Evolutionary conservation across 1,140 invertebrate species (phyloP).

Genomic region (Andricus grossulariae): DNA sequence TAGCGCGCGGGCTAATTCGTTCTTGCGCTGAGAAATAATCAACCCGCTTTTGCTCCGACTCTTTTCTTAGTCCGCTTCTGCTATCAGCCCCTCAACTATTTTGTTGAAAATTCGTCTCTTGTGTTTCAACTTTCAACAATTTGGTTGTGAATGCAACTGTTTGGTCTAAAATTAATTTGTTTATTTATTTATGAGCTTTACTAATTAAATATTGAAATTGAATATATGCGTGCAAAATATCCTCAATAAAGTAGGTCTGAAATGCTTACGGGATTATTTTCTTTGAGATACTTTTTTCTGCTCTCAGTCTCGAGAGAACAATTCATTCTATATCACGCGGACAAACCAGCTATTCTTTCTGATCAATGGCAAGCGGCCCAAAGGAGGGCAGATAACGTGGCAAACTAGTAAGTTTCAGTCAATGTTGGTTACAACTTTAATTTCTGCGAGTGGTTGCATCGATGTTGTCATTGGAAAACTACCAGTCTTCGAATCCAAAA

Average conservation of each 20-base stretch:
- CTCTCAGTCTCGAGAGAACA: conserved; percentile 6
- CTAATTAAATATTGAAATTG: background rate
- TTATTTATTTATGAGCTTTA: no score
- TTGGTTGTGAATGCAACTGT: no score
- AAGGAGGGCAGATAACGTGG: conserved; percentile 12
- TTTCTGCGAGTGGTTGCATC: conserved; percentile 18
- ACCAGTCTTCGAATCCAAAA: no score
- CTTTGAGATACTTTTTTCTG: conserved; percentile 8
- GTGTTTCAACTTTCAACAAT: no score
- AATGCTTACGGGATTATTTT: conserved; percentile 16
- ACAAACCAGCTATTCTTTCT: conserved; percentile 17
- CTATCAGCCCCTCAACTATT: no score
- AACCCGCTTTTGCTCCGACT: no score
- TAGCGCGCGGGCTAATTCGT: no score
- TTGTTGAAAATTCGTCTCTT: no score
- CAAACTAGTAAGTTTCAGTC: conserved; percentile 15
- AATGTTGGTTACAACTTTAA: conserved; percentile 18
- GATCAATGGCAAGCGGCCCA: conserved; percentile 17
- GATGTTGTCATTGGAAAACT: background rate
- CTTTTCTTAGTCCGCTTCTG: no score
- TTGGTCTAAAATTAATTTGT: no score
- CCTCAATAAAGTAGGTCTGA: conserved; percentile 11
- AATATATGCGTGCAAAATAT: conserved; percentile 6
- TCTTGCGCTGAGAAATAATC: no score
- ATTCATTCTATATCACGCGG: conserved; percentile 19